phyloP scores from a whole-genome alignment of 2,888 invertebrate genomes.

The Sarcophaga carnaria region DNA sequence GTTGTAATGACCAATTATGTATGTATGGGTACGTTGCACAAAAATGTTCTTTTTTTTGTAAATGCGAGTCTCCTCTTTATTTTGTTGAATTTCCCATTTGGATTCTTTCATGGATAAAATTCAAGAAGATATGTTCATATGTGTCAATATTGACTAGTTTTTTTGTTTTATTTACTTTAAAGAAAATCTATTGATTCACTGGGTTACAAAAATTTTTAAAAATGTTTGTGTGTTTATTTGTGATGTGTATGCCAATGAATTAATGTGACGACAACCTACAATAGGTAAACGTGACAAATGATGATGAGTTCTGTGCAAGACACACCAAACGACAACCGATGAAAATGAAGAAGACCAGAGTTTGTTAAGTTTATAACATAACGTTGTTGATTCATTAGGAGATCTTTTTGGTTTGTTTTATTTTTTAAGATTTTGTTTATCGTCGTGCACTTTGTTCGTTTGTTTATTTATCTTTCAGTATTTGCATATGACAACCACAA shows the following conservation, averaged over 20 bases:
- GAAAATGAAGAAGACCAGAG: conserved; percentile 38
- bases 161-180: not conserved
- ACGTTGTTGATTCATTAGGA: conserved; percentile 50
- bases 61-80: too few species aligned
- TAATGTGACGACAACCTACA: conserved; percentile 62
- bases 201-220: not conserved
- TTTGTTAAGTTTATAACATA: conserved; percentile 44
- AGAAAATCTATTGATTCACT: not conserved
- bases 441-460: not conserved
- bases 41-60: too few species aligned
- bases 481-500: conserved; percentile 55
- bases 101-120: too few species aligned
- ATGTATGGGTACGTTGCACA: too few species aligned
- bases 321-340: conserved; percentile 21
- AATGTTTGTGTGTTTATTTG: not conserved
- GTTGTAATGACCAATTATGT: too few species aligned
- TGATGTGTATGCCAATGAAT: conserved; percentile 35
- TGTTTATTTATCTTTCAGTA: conserved; percentile 26
- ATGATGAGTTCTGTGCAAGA: conserved; percentile 55
- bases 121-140: not conserved
- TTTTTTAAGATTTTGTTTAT: conserved; percentile 11
- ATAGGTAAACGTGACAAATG: conserved; percentile 64
- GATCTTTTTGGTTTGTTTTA: conserved; percentile 28
- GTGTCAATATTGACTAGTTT: conserved; percentile 33
- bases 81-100: too few species aligned